Evolutionary conservation across 2,113 vertebrate genomes (phyloP).

Genomic region (Pandion haliaetus): DNA sequence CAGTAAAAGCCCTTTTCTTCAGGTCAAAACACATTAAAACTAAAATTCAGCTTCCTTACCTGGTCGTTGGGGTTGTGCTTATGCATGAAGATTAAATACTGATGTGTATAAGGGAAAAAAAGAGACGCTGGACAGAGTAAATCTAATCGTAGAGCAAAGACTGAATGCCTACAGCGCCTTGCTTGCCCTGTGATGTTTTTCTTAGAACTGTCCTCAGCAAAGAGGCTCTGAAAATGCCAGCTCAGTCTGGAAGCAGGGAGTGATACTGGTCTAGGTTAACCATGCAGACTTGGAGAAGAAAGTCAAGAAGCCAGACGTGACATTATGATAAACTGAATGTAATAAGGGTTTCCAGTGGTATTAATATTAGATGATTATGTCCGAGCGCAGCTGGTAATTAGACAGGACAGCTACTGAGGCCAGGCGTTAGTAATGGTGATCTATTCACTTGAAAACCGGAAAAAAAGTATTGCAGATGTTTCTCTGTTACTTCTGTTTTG

Average conservation of each 20-base stretch:
- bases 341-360: conserved; percentile 1
- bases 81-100: not conserved
- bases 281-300: not conserved
- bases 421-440: conserved; percentile 22
- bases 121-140: not conserved
- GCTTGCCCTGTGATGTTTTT: not conserved
- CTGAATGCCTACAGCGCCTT: not conserved
- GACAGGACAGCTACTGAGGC: conserved; percentile 7
- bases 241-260: not conserved
- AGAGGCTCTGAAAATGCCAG: not conserved
- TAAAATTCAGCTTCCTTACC: not conserved
- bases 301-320: conserved; percentile 27
- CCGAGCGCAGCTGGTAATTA: not conserved
- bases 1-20: not conserved
- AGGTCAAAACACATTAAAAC: not conserved
- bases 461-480: conserved; percentile 22
- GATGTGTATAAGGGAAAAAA: not conserved
- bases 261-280: not conserved
- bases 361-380: conserved; percentile 50
- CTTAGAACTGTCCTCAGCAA: not conserved
- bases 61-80: not conserved
- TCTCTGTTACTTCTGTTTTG: not conserved
- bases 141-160: not conserved
- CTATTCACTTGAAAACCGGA: not conserved
- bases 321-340: conserved; percentile 28